Evolutionary conservation across 37 sponge, comb jelly and placozoan species (phyloP), one percentile per base, ranked within the genome.

Genomic region (Spongia lamella): DNA sequence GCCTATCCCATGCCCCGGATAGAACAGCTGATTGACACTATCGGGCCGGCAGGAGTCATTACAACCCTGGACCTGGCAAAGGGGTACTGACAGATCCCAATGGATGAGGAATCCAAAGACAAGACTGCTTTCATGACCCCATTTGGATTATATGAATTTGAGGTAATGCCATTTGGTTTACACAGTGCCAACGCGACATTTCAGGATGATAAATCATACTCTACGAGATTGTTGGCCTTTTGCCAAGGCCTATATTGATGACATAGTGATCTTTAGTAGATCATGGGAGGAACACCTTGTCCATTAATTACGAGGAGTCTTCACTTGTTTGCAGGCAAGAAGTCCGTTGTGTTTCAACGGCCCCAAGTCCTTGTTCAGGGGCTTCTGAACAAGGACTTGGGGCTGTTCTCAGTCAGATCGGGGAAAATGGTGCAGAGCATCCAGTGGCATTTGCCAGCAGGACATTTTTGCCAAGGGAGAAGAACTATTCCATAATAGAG

Each of bases 381-480:
- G 72, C 72, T 24, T 71, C 72, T 11, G 73, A 72, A 15, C 24
- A 30, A 19, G 73, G 73, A 2, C 20, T 72, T 5, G 73, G 73
- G 52, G 56, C 73, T 3, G 73, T 56, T 2, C 19, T 56, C 1
- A 72, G 73, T 31, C 77, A 76, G 54, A 30, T 40, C 38, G 64
- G 43, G 38, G 37, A 32, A 11, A 17, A 76, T 9, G 63, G 51
- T 1, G 53, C 25, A 19, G 63, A 75, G 2, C 76, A 75, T 61
- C 76, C 76, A 38, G 62, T 75, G 21, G 63, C 63, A 38, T 75
- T 39, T 49, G 71, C 76, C 40, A 75, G 61, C 50, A 21, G 21
- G 21, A 76, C 61, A 32, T 49, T 63, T 0, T 22, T 61, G 49
- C 77, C 77, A 22, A 43, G 32, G 2, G 77, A 62, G 51, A 22